phyloP scores from a whole-genome alignment of 1,140 invertebrate species.

The Papilio helenus region DNA sequence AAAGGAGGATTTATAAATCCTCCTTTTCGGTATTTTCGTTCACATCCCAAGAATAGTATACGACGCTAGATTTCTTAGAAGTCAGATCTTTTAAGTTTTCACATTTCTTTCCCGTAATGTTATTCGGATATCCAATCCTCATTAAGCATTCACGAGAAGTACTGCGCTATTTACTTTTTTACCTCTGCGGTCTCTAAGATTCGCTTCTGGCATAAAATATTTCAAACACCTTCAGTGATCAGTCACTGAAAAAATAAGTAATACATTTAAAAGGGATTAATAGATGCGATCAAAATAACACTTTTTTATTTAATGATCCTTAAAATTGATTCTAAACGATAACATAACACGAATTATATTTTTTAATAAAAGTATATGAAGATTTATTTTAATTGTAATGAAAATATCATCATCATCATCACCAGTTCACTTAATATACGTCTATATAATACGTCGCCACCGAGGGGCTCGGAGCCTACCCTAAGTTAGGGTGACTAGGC shows the following conservation, averaged over 20 bases:
- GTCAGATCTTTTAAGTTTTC: constrained; percentile 8
- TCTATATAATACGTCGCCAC: too few species aligned
- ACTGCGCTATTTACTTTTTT: constrained; percentile 71
- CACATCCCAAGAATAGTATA: not conserved
- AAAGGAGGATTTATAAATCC: too few species aligned
- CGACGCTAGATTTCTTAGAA: not conserved
- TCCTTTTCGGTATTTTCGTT: constrained; percentile 10
- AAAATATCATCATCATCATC: too few species aligned
- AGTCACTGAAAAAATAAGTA: constrained; percentile 27
- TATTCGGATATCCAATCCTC: constrained; percentile 55
- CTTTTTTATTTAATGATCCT: too few species aligned
- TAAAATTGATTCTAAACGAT: too few species aligned
- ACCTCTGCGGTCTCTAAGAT: constrained; percentile 64
- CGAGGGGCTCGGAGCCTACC: too few species aligned
- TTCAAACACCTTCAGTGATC: constrained; percentile 51
- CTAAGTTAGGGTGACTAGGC: too few species aligned
- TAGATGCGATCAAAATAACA: not conserved
- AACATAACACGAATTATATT: too few species aligned
- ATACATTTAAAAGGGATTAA: not conserved
- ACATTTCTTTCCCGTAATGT: constrained; percentile 18
- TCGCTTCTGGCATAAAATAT: constrained; percentile 71
- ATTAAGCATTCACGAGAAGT: constrained; percentile 75
- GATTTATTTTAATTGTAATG: too few species aligned
- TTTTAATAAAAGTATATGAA: too few species aligned
- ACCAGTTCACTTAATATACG: too few species aligned